Percentiles rank a stretch among this genome's conserved stretches.
Conservation (phyloP, 2,888 invertebrate genomes). For the Diloba caeruleocephala region DNA sequence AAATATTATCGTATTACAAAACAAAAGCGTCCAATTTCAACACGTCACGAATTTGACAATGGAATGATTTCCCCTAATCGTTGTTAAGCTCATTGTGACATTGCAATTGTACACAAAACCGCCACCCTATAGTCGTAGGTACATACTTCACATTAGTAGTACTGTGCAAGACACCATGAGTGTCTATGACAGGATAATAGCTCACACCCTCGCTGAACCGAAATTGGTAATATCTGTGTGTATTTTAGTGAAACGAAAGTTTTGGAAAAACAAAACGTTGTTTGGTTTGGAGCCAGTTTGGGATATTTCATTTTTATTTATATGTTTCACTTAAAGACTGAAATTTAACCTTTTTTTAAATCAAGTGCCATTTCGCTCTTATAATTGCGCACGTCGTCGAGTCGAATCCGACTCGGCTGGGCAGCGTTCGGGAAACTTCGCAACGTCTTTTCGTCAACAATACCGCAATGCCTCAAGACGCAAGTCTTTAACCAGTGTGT, state of each 20-base stretch:
- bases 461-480: no score
- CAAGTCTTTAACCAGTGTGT: no score
- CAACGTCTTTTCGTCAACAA: no score
- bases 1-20: constrained; percentile 45
- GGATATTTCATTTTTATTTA: constrained; percentile 10
- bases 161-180: constrained; percentile 71
- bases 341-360: no score
- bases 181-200: constrained; percentile 86
- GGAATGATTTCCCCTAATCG: constrained; percentile 51
- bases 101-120: constrained; percentile 57
- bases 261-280: constrained; percentile 35
- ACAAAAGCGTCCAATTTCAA: constrained; percentile 47
- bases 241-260: constrained; percentile 60
- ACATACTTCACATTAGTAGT: constrained; percentile 43
- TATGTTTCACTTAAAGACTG: no score
- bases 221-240: constrained; percentile 77
- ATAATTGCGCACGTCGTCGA: no score
- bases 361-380: no score
- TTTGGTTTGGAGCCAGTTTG: constrained; percentile 7
- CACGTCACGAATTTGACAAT: constrained; percentile 46
- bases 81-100: constrained; percentile 55
- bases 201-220: constrained; percentile 76
- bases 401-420: no score
- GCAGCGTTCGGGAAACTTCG: no score
- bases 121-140: constrained; percentile 34